A percentile compares a stretch with the other conserved stretches of the same genome.
Conservation (phyloP, 1,140 invertebrate species). For the Pseudomyrmex concolor region DNA sequence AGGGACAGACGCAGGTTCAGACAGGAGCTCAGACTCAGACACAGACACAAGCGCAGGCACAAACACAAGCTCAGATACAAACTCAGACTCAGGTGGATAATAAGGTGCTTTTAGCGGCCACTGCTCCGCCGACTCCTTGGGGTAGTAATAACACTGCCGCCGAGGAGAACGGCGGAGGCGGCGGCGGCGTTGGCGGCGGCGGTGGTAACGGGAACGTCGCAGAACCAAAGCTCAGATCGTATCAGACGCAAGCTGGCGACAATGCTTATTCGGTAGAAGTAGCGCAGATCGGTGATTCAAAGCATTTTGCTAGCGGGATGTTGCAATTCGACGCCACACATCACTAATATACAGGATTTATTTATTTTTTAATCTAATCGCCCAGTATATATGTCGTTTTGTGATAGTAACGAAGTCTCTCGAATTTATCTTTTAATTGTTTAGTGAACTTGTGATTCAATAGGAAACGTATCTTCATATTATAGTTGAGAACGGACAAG, state of each 20-base stretch:
- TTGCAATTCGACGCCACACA: conserved; percentile 83
- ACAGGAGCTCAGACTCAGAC: conserved; percentile 69
- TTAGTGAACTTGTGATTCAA: conserved; percentile 79
- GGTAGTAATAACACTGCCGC: background rate
- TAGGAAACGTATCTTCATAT: conserved; percentile 79
- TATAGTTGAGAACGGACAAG: conserved; percentile 69
- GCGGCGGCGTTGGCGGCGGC: background rate
- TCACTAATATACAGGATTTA: conserved; percentile 80
- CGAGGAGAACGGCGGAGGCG: conserved; percentile 50
- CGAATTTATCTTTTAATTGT: conserved; percentile 66
- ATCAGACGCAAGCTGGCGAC: conserved; percentile 76
- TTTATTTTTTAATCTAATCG: conserved; percentile 74
- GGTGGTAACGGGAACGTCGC: conserved; percentile 47
- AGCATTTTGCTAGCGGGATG: conserved; percentile 81
- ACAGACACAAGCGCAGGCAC: conserved; percentile 69
- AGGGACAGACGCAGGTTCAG: conserved; percentile 68
- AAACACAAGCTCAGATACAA: conserved; percentile 59
- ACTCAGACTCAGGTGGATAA: conserved; percentile 69
- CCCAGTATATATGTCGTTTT: conserved; percentile 79
- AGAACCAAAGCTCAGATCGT: conserved; percentile 70
- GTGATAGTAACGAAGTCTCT: conserved; percentile 57
- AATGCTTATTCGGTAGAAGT: conserved; percentile 78
- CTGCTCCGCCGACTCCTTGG: conserved; percentile 52
- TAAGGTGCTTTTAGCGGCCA: conserved; percentile 62
- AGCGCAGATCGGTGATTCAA: conserved; percentile 77